phyloP scores from a whole-genome alignment of 2,797 vertebrate species.

The Clamator glandarius region DNA sequence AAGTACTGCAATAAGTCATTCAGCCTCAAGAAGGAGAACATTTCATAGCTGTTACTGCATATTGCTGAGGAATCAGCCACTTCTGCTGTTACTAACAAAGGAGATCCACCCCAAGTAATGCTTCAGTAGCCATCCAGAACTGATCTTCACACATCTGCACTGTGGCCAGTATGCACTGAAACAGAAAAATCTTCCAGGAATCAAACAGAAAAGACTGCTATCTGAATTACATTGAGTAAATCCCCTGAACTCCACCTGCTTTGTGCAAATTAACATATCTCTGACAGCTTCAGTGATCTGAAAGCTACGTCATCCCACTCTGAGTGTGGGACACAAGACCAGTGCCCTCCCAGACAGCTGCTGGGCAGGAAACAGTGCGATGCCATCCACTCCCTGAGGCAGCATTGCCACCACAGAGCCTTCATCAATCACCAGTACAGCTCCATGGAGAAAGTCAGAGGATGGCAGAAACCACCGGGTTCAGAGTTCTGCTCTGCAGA shows the following conservation, averaged over 20 bases:
- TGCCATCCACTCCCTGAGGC: background rate
- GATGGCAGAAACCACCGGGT: background rate
- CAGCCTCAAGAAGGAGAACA: background rate
- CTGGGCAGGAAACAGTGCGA: background rate
- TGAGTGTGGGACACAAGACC: background rate
- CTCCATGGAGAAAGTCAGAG: background rate
- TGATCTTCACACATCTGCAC: background rate
- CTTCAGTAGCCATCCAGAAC: background rate
- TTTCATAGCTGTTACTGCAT: background rate
- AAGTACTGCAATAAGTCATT: background rate
- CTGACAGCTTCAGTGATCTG: background rate
- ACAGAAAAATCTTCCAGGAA: background rate
- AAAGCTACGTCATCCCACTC: too few relatives aligned
- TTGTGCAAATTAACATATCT: background rate
- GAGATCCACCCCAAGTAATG: background rate
- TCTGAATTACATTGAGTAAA: background rate
- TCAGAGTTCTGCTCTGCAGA: background rate
- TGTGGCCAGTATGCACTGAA: background rate
- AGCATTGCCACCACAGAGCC: fast-evolving
- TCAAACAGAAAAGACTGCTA: fast-evolving
- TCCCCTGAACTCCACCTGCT: background rate
- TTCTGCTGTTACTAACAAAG: background rate
- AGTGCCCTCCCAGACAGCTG: background rate
- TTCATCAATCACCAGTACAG: background rate
- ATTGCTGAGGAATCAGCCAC: background rate